A percentile compares a stretch with the other conserved stretches of the same genome.
Evolutionary conservation across 2,113 vertebrate species (phyloP).

Genomic region (Lates calcarifer): DNA sequence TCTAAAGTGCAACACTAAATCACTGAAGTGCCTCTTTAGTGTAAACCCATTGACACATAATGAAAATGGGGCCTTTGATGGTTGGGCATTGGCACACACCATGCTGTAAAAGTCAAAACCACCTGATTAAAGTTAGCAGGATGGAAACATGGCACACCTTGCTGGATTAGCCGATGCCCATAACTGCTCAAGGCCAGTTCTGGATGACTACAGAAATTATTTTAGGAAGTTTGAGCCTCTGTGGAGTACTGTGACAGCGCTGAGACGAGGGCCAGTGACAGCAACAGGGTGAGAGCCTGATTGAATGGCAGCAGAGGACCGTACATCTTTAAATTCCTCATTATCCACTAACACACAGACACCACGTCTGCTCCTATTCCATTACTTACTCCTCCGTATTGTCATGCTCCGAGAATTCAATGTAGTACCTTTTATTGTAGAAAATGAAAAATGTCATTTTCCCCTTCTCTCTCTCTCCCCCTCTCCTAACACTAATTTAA

Average conservation of each 20-base stretch:
- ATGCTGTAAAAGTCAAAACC: slow-evolving; percentile 1
- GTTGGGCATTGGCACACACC: no score
- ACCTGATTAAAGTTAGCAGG: background rate
- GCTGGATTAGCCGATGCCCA: slow-evolving; percentile 25
- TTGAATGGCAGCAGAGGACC: slow-evolving; percentile 70
- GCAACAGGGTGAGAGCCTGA: slow-evolving; percentile 63
- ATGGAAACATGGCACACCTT: background rate
- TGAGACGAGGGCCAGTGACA: slow-evolving; percentile 56
- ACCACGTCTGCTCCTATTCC: slow-evolving; percentile 77
- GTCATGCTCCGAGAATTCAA: slow-evolving; percentile 84
- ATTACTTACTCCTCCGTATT: slow-evolving; percentile 79
- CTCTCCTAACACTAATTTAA: slow-evolving; percentile 81
- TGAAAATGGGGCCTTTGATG: background rate
- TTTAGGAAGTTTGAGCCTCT: slow-evolving; percentile 42
- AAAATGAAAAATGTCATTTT: slow-evolving; percentile 83
- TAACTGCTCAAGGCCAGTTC: slow-evolving; percentile 11
- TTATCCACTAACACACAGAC: slow-evolving; percentile 81
- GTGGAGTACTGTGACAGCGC: slow-evolving; percentile 58
- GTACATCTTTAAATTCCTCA: slow-evolving; percentile 80
- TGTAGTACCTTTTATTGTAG: slow-evolving; percentile 82
- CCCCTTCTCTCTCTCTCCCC: slow-evolving; percentile 55
- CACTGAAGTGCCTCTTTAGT: background rate
- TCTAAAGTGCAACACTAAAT: background rate
- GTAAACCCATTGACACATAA: background rate
- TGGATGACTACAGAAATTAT: slow-evolving; percentile 28